These are phyloP conservation scores for Tiaroga cobitis DNA, from an alignment of 2,797 vertebrate species.

Conservation along the genomic window DNA sequence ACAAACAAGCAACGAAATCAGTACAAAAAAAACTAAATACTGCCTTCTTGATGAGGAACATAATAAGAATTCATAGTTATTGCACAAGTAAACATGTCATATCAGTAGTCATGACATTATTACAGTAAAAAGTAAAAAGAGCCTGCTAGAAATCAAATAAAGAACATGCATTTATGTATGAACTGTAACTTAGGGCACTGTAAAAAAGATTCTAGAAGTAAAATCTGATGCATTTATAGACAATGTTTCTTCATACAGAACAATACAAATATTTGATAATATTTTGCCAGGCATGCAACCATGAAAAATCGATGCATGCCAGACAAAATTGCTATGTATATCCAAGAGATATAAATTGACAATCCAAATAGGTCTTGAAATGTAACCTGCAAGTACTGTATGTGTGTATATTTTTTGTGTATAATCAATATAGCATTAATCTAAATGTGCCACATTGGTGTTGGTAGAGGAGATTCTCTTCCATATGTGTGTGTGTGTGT, in stretches of 20 bases:
- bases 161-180: background rate
- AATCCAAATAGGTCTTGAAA: background rate
- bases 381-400: background rate
- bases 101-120: background rate
- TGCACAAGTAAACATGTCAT: background rate
- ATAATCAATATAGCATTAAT: background rate
- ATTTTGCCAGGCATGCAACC: background rate
- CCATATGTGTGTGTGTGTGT: no score
- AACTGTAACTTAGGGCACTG: background rate
- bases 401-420: background rate
- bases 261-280: background rate
- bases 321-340: background rate
- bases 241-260: background rate
- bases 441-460: background rate
- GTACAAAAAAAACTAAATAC: background rate
- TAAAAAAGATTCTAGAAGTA: background rate
- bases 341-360: background rate
- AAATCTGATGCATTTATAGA: background rate
- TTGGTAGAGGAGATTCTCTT: no score
- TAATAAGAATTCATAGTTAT: background rate
- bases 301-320: background rate
- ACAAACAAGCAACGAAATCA: background rate
- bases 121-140: no score
- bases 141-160: background rate
- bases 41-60: background rate